Evolutionary conservation across 1,140 invertebrate genomes (phyloP).

Genomic region (Grapholita molesta): DNA sequence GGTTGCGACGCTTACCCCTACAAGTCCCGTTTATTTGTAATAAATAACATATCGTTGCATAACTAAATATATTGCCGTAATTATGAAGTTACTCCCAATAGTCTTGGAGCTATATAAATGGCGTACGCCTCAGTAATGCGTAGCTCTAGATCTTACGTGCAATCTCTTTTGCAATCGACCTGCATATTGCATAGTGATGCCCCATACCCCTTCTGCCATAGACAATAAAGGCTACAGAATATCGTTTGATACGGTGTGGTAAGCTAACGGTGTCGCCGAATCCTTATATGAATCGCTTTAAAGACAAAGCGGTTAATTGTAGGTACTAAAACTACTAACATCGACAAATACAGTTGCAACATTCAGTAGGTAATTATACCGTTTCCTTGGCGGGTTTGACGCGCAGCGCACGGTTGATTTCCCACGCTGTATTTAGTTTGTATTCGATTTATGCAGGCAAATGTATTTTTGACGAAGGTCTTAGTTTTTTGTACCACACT

Average conservation of each 20-base stretch:
- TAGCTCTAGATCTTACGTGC: not conserved
- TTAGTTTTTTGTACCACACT: no score
- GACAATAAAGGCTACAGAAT: not conserved
- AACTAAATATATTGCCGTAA: not conserved
- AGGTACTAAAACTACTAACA: not conserved
- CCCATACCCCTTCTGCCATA: not conserved
- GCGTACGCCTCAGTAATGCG: not conserved
- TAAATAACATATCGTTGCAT: not conserved
- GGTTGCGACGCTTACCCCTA: no score
- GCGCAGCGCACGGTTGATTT: not conserved
- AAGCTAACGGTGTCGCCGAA: slow-evolving; percentile 26
- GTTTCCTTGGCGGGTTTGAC: not conserved
- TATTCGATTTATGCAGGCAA: not conserved
- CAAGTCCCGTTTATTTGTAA: no score
- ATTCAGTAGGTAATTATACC: not conserved
- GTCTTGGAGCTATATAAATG: not conserved
- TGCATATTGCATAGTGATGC: not conserved
- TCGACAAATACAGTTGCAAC: not conserved
- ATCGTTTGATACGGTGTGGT: slow-evolving; percentile 7
- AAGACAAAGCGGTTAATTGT: slow-evolving; percentile 5
- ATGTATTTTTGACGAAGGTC: no score
- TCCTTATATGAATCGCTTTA: slow-evolving; percentile 26
- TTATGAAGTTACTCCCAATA: not conserved
- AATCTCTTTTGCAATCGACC: not conserved
- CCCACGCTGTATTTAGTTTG: not conserved